Percentiles rank a stretch among this genome's conserved stretches.
phyloP scores from a whole-genome alignment of 1,140 invertebrate species.

The Saxidomus purpurata region DNA sequence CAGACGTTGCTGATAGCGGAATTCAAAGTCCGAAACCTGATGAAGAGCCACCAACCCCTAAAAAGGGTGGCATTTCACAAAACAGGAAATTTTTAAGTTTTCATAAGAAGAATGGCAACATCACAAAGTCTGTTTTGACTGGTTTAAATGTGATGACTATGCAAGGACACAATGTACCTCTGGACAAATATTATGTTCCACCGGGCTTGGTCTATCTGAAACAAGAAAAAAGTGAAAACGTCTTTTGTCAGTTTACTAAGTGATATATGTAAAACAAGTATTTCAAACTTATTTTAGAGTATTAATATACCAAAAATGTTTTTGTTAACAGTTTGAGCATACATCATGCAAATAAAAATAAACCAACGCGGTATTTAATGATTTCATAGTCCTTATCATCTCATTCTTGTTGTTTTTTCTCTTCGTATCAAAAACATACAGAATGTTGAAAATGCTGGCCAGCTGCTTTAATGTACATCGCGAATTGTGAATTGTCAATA shows the following conservation, averaged over 20 bases:
- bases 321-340: too few relatives aligned
- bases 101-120: slow-evolving; percentile 54
- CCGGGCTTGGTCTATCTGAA: slow-evolving; percentile 55
- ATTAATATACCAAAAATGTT: too few relatives aligned
- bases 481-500: too few relatives aligned
- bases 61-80: slow-evolving; percentile 53
- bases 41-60: slow-evolving; percentile 34
- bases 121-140: background rate
- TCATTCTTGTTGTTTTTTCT: too few relatives aligned
- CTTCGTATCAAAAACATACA: too few relatives aligned
- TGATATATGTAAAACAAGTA: slow-evolving; percentile 3
- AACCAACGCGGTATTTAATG: too few relatives aligned
- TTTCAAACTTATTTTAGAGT: too few relatives aligned
- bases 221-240: slow-evolving; percentile 52
- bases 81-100: slow-evolving; percentile 55
- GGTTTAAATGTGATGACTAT: slow-evolving; percentile 33
- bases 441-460: too few relatives aligned
- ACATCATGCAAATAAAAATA: too few relatives aligned
- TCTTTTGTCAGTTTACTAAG: slow-evolving; percentile 60
- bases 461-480: too few relatives aligned
- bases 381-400: too few relatives aligned
- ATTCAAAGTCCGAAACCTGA: background rate
- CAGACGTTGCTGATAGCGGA: slow-evolving; percentile 17
- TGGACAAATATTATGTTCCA: slow-evolving; percentile 61
- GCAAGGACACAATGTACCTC: slow-evolving; percentile 55